Evolutionary conservation across 2,888 invertebrate species (phyloP), one percentile per base, ranked within the genome.

Genomic region (Heliconius sara): DNA sequence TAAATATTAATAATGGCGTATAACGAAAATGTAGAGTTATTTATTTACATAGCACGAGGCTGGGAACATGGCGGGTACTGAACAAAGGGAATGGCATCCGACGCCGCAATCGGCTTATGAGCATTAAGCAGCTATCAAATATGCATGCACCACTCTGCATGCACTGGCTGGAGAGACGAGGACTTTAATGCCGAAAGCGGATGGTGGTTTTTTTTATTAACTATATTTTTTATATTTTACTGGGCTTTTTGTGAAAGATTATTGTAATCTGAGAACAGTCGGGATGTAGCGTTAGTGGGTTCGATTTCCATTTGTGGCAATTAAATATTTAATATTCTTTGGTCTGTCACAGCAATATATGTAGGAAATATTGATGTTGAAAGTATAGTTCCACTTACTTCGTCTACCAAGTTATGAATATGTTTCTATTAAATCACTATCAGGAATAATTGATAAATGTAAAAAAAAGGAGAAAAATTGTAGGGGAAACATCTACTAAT

Each of bases 91-190:
- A 87, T 90, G 89, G 86, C 91, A 91, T 91, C 87, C 88, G 86
- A 86, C 82, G 84, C 85, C 86, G 75, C 90, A 92, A 92, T 91
- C 92, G 89, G 90, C 92, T 92, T 92, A 91, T 85, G 79, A 85
- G 87, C 88, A 91, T 90, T 92, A 92, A 89, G 87, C 85, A 84
- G 80, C 72, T 86, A 92, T 93, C 86, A 93, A 93, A 93, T 93
- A 93, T 93, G 90, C 89, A 93, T 89, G 80, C 71, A 25, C 77
- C 79, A 71, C 82, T 80, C 76, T 74, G 80, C 70, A 78, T 79
- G 77, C 67, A 78, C 80, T 71, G 60, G 78, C 76, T 70, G 47
- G 72, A 75, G 65, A 67, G 73, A 67, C 39, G 68, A 30, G 72
- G 72, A 72, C 66, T 67, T 22, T 77, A 77, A 79, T 77, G 76